Evolutionary conservation across 1,140 invertebrate species (phyloP).

Genomic region (Cryptotermes secundus): DNA sequence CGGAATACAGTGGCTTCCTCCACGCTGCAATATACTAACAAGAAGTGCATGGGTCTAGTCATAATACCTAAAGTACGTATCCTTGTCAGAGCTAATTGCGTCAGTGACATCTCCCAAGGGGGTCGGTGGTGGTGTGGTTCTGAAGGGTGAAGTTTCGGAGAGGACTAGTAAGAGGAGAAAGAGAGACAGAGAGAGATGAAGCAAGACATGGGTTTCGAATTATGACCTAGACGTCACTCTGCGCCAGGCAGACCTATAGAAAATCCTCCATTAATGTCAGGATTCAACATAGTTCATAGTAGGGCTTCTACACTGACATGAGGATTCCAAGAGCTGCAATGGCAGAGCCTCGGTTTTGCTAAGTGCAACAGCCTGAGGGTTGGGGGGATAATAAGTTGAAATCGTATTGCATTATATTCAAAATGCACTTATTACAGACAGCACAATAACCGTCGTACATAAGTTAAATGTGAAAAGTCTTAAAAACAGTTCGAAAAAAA

Average conservation of each 20-base stretch:
- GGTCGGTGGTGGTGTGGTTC: background rate
- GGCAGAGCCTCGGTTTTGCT: too few species aligned
- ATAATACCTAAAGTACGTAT: conserved; percentile 28
- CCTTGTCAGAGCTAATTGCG: conserved; percentile 27
- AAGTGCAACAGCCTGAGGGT: too few species aligned
- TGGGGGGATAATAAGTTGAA: too few species aligned
- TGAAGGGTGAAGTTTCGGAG: too few species aligned
- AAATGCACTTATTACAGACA: too few species aligned
- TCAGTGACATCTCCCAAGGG: conserved; percentile 24
- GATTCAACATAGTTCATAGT: background rate
- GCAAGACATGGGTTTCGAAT: conserved; percentile 11
- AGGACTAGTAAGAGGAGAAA: background rate
- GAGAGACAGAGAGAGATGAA: background rate
- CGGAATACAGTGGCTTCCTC: background rate
- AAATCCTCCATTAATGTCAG: conserved; percentile 2
- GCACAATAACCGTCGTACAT: too few species aligned
- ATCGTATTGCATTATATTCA: too few species aligned
- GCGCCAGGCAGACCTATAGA: background rate
- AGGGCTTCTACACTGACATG: background rate
- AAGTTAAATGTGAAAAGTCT: too few species aligned
- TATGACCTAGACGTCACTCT: conserved; percentile 14
- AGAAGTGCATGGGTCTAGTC: conserved; percentile 11
- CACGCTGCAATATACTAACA: background rate
- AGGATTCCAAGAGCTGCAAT: background rate
- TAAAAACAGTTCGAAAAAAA: too few species aligned